These are phyloP conservation scores for Scaptomyza caliginosa DNA, from an alignment of 2,888 invertebrate genomes.

Conservation along the genomic window DNA sequence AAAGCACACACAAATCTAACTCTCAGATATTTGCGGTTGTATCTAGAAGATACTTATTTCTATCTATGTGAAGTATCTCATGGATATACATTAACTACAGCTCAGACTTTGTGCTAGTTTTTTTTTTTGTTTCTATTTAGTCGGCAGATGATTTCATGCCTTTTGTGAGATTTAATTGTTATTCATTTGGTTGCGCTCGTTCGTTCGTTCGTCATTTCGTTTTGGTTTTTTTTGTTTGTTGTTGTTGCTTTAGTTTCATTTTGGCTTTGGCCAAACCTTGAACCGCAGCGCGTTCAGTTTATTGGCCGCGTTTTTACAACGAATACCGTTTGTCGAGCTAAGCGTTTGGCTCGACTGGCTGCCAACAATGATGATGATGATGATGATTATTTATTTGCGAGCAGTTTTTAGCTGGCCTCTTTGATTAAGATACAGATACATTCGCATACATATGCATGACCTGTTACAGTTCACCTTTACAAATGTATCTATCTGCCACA, in stretches of 20 bases:
- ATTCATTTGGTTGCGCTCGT: constrained; percentile 64
- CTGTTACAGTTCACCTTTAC: neutral
- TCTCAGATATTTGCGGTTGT: constrained; percentile 3
- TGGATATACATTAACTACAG: constrained; percentile 59
- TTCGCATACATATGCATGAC: neutral
- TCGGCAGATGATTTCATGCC: constrained; percentile 78
- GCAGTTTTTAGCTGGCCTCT: constrained; percentile 10
- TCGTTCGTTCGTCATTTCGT: constrained; percentile 52
- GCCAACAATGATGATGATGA: constrained; percentile 35
- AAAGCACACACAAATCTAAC: too few species aligned
- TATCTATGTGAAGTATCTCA: constrained; percentile 42
- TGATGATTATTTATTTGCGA: constrained; percentile 19
- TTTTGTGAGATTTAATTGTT: constrained; percentile 77
- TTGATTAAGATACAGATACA: neutral
- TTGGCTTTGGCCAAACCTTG: constrained; percentile 81
- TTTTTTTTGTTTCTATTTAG: constrained; percentile 22
- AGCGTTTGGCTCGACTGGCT: constrained; percentile 53
- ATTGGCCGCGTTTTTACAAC: constrained; percentile 82
- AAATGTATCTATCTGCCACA: constrained; percentile 1
- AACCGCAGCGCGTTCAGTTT: constrained; percentile 81
- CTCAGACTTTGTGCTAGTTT: constrained; percentile 70
- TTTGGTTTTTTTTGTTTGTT: constrained; percentile 37
- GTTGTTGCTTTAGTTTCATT: constrained; percentile 76
- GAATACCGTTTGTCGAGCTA: constrained; percentile 76
- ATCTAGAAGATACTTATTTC: constrained; percentile 2